These are phyloP conservation scores for Hypomecis punctinalis DNA, from an alignment of 2,888 invertebrate species.

Conservation along the genomic window DNA sequence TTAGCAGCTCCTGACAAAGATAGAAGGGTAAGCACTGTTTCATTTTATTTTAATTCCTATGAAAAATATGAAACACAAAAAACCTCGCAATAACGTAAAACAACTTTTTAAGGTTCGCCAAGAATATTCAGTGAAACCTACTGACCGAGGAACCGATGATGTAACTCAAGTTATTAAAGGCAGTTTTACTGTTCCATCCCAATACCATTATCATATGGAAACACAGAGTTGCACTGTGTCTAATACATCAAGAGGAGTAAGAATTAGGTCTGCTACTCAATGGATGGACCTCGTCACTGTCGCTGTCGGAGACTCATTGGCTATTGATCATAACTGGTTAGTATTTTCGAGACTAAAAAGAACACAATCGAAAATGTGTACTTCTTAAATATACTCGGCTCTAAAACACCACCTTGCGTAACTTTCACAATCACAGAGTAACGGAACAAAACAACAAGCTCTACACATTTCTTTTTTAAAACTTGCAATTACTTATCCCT, in stretches of 20 bases:
- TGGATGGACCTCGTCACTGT: slow-evolving; percentile 86
- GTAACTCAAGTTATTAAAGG: slow-evolving; percentile 84
- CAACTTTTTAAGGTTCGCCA: slow-evolving; percentile 61
- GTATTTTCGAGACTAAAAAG: slow-evolving; percentile 26
- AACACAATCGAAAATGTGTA: background rate
- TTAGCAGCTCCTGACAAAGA: slow-evolving; percentile 74
- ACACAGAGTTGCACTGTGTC: slow-evolving; percentile 84
- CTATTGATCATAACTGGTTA: slow-evolving; percentile 86
- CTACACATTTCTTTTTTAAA: no score
- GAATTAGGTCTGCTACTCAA: slow-evolving; percentile 85
- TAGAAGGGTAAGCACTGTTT: slow-evolving; percentile 61
- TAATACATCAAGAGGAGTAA: slow-evolving; percentile 53
- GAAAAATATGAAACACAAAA: no score
- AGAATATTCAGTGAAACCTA: slow-evolving; percentile 62
- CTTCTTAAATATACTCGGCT: background rate
- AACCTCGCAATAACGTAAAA: no score
- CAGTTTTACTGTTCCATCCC: slow-evolving; percentile 81
- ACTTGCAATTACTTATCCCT: no score
- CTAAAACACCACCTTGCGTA: slow-evolving; percentile 13
- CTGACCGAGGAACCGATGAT: slow-evolving; percentile 70
- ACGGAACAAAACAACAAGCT: no score
- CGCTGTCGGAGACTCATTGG: slow-evolving; percentile 68
- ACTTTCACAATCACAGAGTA: background rate
- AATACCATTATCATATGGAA: slow-evolving; percentile 93
- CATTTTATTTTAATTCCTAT: no score